These are phyloP conservation scores for Paramormyrops hopkinsi DNA, from an alignment of 2,797 vertebrate genomes.

Conservation along the genomic window DNA sequence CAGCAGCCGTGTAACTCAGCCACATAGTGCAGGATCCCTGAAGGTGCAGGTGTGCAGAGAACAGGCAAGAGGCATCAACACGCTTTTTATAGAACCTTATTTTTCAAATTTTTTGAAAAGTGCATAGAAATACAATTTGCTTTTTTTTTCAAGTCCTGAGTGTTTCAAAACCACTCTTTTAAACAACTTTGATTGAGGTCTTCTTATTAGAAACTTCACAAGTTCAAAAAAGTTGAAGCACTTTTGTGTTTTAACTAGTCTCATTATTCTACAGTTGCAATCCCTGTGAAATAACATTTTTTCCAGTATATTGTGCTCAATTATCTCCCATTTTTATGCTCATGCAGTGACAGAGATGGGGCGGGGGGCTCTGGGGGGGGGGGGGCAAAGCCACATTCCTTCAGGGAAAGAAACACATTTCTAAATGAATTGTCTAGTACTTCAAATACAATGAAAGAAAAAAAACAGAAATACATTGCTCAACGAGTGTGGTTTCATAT, in stretches of 20 bases:
- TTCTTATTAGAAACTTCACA: constrained; percentile 47
- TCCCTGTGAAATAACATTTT: neutral
- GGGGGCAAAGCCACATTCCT: neutral
- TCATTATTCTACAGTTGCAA: constrained; percentile 49
- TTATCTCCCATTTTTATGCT: constrained; percentile 1
- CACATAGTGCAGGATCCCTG: neutral
- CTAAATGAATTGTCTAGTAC: constrained; percentile 5
- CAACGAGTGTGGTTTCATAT: neutral
- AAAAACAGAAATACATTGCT: neutral
- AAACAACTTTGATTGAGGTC: constrained; percentile 58
- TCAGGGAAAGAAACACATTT: neutral
- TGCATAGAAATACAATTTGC: constrained; percentile 8
- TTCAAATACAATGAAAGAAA: neutral
- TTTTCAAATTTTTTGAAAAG: neutral
- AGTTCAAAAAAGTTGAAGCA: constrained; percentile 55
- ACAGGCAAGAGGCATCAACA: constrained; percentile 20
- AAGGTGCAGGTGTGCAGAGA: neutral
- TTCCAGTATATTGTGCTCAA: constrained; percentile 18
- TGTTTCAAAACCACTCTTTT: constrained; percentile 53
- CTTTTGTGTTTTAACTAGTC: constrained; percentile 40
- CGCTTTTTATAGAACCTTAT: constrained; percentile 41
- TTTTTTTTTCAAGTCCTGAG: constrained; percentile 40
- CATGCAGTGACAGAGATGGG: neutral
- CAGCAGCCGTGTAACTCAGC: neutral
- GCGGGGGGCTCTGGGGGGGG: neutral